Evolutionary conservation across 2,888 invertebrate genomes (phyloP).

Genomic region (Stegophylla sp.): DNA sequence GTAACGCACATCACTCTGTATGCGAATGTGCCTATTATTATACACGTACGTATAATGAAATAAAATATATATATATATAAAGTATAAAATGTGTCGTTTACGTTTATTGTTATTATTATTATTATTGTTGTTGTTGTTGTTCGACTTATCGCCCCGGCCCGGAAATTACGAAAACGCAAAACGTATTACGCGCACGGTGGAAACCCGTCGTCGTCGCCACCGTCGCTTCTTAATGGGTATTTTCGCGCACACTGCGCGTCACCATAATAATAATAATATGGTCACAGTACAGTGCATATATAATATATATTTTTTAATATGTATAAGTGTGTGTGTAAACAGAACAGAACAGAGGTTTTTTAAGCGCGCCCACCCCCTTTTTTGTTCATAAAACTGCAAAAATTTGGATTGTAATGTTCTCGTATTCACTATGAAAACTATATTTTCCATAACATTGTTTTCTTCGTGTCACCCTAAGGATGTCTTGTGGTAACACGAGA

Average conservation of each 20-base stretch:
- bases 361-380: no score
- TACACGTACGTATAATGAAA: no score
- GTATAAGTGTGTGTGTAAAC: no score
- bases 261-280: neutral
- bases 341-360: no score
- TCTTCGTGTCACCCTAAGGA: no score
- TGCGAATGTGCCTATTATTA: neutral
- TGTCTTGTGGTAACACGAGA: no score
- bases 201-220: neutral
- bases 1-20: neutral
- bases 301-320: no score
- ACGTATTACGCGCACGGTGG: neutral
- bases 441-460: no score
- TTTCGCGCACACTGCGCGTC: conserved; percentile 12
- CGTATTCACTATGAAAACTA: no score
- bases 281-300: neutral
- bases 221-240: neutral
- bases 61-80: neutral
- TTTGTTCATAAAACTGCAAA: no score
- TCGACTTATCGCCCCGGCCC: conserved; percentile 16
- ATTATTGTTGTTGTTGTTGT: conserved; percentile 12
- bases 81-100: conserved; percentile 20
- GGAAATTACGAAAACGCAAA: conserved; percentile 39
- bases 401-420: no score
- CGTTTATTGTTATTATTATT: conserved; percentile 21